A percentile compares a stretch with the other conserved stretches of the same genome.
These are phyloP conservation scores for Spodoptera litura DNA, from an alignment of 1,140 invertebrate genomes.

Conservation along the genomic window DNA sequence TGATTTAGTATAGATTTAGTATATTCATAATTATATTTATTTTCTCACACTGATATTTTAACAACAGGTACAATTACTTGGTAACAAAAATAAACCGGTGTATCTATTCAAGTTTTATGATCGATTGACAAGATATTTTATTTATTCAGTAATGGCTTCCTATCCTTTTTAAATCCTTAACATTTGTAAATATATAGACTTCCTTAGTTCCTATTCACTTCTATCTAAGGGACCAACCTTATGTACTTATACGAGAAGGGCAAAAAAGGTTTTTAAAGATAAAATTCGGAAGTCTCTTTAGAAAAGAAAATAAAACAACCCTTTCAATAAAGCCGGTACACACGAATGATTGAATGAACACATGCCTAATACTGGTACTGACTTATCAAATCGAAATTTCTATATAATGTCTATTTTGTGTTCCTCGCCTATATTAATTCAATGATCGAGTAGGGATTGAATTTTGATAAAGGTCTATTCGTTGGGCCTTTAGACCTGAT, in stretches of 20 bases:
- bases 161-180: neutral
- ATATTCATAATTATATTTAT: no score
- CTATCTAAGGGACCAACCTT: conserved; percentile 3
- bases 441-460: conserved; percentile 21
- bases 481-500: conserved; percentile 1
- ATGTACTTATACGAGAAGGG: conserved; percentile 8
- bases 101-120: no score
- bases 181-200: conserved; percentile 13
- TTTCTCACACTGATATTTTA: no score
- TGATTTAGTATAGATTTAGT: no score
- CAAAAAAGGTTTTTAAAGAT: conserved; percentile 31
- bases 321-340: conserved; percentile 26
- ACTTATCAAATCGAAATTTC: conserved; percentile 21
- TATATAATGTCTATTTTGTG: conserved; percentile 24
- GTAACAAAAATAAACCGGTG: no score
- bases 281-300: conserved; percentile 34
- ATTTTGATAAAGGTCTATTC: conserved; percentile 29
- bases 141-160: neutral
- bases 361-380: conserved; percentile 10
- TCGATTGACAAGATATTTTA: no score
- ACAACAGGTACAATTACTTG: no score
- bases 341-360: conserved; percentile 34
- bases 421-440: conserved; percentile 19
- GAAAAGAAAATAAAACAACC: conserved; percentile 35
- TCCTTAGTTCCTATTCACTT: neutral